phyloP scores from a whole-genome alignment of 2,113 vertebrate species.

The Panthera tigris region DNA sequence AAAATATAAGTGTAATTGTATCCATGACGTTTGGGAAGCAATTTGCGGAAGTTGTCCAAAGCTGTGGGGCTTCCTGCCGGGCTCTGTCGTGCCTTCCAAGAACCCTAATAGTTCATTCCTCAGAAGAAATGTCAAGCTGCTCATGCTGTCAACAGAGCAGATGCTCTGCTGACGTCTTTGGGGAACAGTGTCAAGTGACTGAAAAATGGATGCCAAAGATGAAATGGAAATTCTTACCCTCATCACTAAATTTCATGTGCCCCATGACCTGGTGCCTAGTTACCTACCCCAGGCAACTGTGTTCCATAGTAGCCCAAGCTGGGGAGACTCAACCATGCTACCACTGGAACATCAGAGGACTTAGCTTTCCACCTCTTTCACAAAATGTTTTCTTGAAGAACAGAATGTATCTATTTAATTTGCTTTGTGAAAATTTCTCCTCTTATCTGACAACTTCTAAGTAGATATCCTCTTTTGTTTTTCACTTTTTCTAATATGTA shows the following conservation, averaged over 20 bases:
- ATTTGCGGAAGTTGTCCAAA: neutral
- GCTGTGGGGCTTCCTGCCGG: neutral
- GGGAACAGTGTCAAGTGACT: slow-evolving; percentile 54
- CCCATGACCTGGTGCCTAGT: too few relatives aligned
- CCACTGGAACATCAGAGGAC: too few relatives aligned
- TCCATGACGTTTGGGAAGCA: neutral
- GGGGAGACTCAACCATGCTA: neutral
- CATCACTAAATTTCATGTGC: neutral
- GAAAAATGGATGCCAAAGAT: slow-evolving; percentile 39
- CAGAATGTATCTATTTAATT: neutral
- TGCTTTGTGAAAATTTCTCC: neutral
- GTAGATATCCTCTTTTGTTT: neutral
- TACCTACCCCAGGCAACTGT: too few relatives aligned
- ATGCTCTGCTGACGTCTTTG: slow-evolving; percentile 62
- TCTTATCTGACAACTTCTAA: neutral
- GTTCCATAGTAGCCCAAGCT: neutral
- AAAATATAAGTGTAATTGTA: neutral
- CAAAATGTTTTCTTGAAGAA: neutral
- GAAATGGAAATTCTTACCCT: neutral
- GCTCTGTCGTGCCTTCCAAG: slow-evolving; percentile 29
- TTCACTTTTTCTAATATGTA: neutral
- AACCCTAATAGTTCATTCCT: slow-evolving; percentile 28
- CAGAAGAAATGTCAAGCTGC: slow-evolving; percentile 65
- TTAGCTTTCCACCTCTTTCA: neutral
- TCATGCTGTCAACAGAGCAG: slow-evolving; percentile 57